A percentile compares a stretch with the other conserved stretches of the same genome.
Conservation (phyloP, 2,113 vertebrate species). For the Oriolus oriolus region DNA sequence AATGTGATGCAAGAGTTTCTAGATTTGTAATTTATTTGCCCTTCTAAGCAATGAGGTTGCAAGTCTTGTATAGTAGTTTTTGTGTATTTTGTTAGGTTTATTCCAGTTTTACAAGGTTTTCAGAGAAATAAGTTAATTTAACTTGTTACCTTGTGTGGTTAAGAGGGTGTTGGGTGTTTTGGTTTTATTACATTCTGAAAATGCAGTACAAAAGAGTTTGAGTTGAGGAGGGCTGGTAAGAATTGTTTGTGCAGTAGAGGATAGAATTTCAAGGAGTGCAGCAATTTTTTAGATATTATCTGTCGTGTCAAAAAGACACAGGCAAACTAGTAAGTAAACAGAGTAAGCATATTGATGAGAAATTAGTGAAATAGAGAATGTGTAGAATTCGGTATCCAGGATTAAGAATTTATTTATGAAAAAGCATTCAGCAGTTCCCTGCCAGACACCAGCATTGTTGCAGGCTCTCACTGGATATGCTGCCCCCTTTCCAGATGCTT, state of each 20-base stretch:
- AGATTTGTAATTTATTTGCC: background rate
- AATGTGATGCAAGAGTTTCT: background rate
- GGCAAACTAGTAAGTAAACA: background rate
- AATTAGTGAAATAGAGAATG: background rate
- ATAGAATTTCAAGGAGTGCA: background rate
- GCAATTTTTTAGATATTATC: background rate
- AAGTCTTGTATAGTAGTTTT: background rate
- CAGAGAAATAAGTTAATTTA: background rate
- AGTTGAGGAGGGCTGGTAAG: background rate
- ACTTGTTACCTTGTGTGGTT: background rate
- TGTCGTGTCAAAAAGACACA: background rate
- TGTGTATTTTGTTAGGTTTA: background rate
- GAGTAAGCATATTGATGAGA: background rate
- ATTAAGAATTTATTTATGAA: background rate
- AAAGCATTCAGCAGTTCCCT: background rate
- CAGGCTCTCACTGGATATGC: background rate
- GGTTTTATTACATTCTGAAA: background rate
- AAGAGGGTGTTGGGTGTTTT: rapidly evolving
- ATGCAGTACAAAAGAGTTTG: background rate
- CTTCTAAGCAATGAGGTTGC: background rate
- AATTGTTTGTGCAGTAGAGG: background rate
- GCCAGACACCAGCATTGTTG: background rate
- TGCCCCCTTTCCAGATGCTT: background rate
- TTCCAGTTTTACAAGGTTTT: background rate
- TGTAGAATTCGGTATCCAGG: background rate